phyloP scores from a whole-genome alignment of 2,113 vertebrate species.

The rat (Rattus norvegicus) region DNA sequence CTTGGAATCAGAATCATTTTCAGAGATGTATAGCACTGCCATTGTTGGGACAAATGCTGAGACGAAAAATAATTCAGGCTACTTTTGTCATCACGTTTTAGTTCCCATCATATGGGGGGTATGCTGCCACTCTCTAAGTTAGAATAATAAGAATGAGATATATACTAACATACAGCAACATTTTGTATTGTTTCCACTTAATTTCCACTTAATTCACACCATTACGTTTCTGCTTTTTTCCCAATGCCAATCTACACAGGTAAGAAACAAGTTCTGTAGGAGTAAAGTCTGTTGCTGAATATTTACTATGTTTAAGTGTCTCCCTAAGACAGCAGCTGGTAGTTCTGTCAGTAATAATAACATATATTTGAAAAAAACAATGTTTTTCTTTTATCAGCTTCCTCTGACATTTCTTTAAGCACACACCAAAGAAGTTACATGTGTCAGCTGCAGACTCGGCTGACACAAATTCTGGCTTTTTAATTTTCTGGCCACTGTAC shows the following conservation, averaged over 20 bases:
- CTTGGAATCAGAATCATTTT: conserved; percentile 54
- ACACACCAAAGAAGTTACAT: not conserved
- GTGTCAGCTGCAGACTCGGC: not conserved
- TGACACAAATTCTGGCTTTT: not conserved
- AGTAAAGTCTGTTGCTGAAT: conserved; percentile 7
- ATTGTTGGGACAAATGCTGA: conserved; percentile 46
- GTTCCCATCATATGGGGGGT: not conserved
- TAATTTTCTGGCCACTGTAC: not conserved
- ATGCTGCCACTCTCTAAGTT: not conserved
- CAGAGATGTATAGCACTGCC: not conserved
- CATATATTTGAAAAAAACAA: not conserved
- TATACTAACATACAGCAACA: conserved; percentile 3
- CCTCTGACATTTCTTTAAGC: not conserved
- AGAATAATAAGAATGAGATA: not conserved
- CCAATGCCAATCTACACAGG: not conserved
- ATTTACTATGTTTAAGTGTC: not conserved
- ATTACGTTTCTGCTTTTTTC: conserved; percentile 30
- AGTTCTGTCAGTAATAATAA: conserved; percentile 18
- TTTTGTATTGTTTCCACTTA: conserved; percentile 50
- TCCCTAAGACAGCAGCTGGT: not conserved
- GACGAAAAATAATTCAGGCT: conserved; percentile 32
- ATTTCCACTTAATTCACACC: conserved; percentile 1
- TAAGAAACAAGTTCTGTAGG: not conserved
- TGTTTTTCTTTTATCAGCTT: not conserved
- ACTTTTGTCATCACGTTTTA: not conserved